These are phyloP conservation scores for Drosophila subpulchrella DNA, from an alignment of 1,140 invertebrate genomes.

Conservation along the genomic window DNA sequence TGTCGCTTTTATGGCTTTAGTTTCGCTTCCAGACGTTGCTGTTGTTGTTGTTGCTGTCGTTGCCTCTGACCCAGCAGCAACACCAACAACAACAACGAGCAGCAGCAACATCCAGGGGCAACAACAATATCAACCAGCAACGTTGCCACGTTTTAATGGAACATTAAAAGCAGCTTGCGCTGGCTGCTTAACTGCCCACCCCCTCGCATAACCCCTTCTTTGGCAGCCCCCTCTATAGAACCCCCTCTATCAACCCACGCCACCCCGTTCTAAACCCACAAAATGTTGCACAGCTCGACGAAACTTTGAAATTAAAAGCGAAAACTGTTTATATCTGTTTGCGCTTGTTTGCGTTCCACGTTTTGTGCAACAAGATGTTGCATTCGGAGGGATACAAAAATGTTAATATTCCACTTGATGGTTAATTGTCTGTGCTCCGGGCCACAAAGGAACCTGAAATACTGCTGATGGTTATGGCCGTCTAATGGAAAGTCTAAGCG, in stretches of 20 bases:
- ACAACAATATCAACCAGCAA: constrained; percentile 16
- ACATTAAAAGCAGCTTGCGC: constrained; percentile 78
- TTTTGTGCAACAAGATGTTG: constrained; percentile 59
- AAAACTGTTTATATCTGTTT: constrained; percentile 55
- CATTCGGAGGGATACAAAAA: constrained; percentile 32
- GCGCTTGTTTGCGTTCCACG: constrained; percentile 23
- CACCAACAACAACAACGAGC: constrained; percentile 13
- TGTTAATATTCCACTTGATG: constrained; percentile 47
- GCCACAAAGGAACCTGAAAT: constrained; percentile 14
- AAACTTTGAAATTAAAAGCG: constrained; percentile 75
- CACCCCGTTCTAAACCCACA: constrained; percentile 45
- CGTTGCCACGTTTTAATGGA: constrained; percentile 63
- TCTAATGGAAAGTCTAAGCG: not conserved
- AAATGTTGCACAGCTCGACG: constrained; percentile 62
- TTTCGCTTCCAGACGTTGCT: constrained; percentile 54
- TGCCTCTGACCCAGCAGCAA: constrained; percentile 35
- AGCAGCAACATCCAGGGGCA: constrained; percentile 30
- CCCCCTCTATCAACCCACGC: constrained; percentile 8
- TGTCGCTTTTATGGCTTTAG: constrained; percentile 70
- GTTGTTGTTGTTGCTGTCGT: constrained; percentile 19
- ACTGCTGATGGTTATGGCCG: constrained; percentile 2
- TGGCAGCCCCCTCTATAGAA: constrained; percentile 1
- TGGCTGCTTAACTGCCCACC: constrained; percentile 49
- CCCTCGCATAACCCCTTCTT: constrained; percentile 39
- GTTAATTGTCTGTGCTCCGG: constrained; percentile 39